These are phyloP conservation scores for Peromyscus maniculatus DNA, from an alignment of 2,113 vertebrate genomes.

Conservation along the genomic window DNA sequence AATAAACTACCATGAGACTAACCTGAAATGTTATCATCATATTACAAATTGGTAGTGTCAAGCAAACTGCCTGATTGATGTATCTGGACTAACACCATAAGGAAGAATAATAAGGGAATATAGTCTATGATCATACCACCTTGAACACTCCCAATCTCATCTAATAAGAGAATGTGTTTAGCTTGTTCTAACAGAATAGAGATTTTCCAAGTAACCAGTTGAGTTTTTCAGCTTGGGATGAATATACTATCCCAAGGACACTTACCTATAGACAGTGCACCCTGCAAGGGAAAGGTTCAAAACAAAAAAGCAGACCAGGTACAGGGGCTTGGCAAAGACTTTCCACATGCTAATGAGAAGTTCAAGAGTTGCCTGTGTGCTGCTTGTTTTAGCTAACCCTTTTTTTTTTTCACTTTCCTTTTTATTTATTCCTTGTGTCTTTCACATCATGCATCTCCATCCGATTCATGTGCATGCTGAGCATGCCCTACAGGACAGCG, in stretches of 20 bases:
- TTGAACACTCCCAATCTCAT: neutral
- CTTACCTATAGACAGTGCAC: neutral
- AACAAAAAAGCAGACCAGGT: neutral
- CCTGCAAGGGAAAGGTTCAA: neutral
- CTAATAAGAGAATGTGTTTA: neutral
- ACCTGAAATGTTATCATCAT: neutral
- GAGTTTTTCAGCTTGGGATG: neutral
- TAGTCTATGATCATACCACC: no score
- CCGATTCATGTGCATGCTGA: conserved; percentile 82
- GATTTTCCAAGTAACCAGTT: neutral
- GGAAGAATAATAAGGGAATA: neutral
- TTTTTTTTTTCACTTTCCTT: neutral
- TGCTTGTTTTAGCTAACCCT: neutral
- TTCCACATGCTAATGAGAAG: neutral
- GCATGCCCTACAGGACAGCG: conserved; percentile 90
- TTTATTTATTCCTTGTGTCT: neutral
- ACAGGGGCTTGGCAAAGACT: no score
- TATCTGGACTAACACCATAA: neutral
- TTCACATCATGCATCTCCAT: neutral
- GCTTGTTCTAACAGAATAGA: neutral
- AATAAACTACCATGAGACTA: neutral
- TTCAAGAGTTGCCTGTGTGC: neutral
- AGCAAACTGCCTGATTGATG: neutral
- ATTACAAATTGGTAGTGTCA: neutral
- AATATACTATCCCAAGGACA: neutral